Conservation (phyloP, 1,140 invertebrate species). For the Scaptomyza pallida region DNA sequence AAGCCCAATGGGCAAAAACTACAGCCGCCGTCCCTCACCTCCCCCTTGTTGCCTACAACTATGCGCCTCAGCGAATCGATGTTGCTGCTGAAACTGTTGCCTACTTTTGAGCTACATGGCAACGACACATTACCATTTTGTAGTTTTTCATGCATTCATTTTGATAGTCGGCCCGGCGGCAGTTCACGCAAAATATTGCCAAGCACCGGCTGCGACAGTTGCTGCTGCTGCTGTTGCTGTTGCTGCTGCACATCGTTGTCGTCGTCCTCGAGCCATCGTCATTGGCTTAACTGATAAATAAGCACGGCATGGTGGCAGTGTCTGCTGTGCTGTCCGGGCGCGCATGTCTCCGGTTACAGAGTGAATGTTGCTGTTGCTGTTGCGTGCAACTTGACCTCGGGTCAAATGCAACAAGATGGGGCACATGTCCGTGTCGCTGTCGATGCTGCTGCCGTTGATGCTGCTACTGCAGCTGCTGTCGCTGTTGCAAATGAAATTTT, state of each 20-base stretch:
- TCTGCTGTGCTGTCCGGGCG: not conserved
- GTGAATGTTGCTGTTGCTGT: constrained; percentile 22
- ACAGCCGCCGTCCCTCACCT: too few species aligned
- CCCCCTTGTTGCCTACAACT: constrained; percentile 51
- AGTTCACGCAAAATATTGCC: constrained; percentile 57
- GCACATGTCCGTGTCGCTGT: constrained; percentile 33
- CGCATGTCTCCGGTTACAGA: constrained; percentile 50
- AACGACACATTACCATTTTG: constrained; percentile 73
- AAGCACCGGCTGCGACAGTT: not conserved
- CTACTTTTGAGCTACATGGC: constrained; percentile 44
- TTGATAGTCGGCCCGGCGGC: constrained; percentile 55
- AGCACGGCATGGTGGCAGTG: constrained; percentile 36
- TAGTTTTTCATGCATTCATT: constrained; percentile 79
- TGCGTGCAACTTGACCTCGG: constrained; percentile 71
- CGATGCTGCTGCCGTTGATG: constrained; percentile 33
- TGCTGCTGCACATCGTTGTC: not conserved
- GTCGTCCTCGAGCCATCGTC: constrained; percentile 21
- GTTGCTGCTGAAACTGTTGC: constrained; percentile 41
- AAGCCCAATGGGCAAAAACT: constrained; percentile 40
- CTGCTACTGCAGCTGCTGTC: constrained; percentile 9
- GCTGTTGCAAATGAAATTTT: constrained; percentile 72
- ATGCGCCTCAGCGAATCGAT: constrained; percentile 41
- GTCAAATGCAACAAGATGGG: constrained; percentile 76
- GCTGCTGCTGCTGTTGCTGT: not conserved
- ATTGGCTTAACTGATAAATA: constrained; percentile 68